Conservation (phyloP, 2,888 invertebrate species). For the Gastracanthus pulcherrimus region DNA sequence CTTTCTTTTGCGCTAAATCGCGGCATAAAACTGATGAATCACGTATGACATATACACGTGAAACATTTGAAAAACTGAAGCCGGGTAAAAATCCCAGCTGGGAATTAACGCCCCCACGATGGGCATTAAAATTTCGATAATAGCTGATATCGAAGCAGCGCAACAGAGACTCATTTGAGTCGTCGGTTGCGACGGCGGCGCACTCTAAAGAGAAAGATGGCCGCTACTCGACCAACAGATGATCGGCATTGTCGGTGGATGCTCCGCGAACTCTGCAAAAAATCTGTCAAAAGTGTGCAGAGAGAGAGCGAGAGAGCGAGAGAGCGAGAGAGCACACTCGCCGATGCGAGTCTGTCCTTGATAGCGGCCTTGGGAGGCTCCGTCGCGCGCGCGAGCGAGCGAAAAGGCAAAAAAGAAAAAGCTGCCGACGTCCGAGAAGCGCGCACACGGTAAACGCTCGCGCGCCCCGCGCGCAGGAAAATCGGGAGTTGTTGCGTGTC, state of each 20-base stretch:
- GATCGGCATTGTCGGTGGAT: not conserved
- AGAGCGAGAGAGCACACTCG: not conserved
- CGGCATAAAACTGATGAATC: not conserved
- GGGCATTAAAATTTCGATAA: not conserved
- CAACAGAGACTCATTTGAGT: no score
- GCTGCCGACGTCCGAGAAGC: no score
- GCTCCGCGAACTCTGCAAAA: not conserved
- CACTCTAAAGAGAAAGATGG: not conserved
- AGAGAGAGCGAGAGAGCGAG: no score
- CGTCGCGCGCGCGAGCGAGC: not conserved
- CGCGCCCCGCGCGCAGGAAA: no score
- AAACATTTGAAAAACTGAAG: no score
- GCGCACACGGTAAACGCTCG: no score
- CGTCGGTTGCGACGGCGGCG: not conserved
- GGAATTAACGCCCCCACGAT: not conserved
- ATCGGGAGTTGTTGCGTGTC: no score
- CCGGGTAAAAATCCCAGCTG: no score
- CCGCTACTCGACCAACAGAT: not conserved
- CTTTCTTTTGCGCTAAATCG: not conserved
- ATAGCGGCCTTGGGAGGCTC: conserved; percentile 19
- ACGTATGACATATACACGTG: no score
- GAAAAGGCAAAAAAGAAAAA: not conserved
- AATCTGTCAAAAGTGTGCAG: not conserved
- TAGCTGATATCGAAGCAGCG: not conserved
- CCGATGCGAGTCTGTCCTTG: conserved; percentile 4